Evolutionary conservation across 2,113 vertebrate genomes (phyloP).

Genomic region (Tautogolabrus adspersus): DNA sequence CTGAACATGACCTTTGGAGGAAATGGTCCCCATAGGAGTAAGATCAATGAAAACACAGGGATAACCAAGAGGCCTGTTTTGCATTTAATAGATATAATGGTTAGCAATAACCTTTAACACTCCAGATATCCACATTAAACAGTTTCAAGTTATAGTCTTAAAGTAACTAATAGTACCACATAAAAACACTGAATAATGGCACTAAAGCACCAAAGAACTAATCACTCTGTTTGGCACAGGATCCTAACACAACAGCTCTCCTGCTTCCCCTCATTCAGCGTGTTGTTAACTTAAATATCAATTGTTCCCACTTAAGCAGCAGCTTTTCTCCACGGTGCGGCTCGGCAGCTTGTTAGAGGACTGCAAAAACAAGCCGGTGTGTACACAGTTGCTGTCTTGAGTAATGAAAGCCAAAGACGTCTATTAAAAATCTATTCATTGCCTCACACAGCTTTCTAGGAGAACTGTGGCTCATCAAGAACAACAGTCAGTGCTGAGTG

Average conservation of each 20-base stretch:
- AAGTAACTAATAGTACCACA: neutral
- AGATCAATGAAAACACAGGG: neutral
- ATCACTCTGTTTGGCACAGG: conserved; percentile 28
- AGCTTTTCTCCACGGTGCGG: conserved; percentile 34
- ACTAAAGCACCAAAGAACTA: conserved; percentile 9
- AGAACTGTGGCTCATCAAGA: conserved; percentile 45
- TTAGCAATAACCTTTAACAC: neutral
- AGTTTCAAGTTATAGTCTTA: conserved; percentile 2
- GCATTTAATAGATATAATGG: too few species aligned
- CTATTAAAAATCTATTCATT: conserved; percentile 60
- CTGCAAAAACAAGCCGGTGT: conserved; percentile 27
- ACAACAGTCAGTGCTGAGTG: conserved; percentile 10
- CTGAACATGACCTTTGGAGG: neutral
- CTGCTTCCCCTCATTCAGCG: conserved; percentile 45
- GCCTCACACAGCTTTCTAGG: conserved; percentile 31
- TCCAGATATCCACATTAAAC: conserved; percentile 11
- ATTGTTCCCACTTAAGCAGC: conserved; percentile 55
- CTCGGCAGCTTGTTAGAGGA: conserved; percentile 46
- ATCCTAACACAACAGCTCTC: conserved; percentile 23
- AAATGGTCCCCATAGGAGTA: neutral
- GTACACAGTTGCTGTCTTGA: conserved; percentile 26
- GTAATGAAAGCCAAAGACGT: conserved; percentile 55
- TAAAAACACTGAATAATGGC: conserved; percentile 27
- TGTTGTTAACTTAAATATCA: conserved; percentile 64
- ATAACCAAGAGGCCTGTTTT: too few species aligned